Evolutionary conservation across 2,888 invertebrate species (phyloP).

Genomic region (Sericinus montela): DNA sequence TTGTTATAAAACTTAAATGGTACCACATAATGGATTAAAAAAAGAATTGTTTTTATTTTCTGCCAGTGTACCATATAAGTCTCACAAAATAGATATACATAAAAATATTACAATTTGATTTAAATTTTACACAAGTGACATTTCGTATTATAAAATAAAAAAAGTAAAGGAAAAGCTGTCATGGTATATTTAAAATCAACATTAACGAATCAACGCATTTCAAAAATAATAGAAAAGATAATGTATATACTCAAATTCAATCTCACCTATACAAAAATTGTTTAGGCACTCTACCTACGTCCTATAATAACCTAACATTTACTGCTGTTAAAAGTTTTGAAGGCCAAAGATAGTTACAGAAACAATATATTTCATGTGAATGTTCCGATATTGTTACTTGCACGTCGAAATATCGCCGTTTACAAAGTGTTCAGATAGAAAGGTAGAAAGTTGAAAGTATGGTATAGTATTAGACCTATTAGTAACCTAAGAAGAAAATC

Average conservation of each 20-base stretch:
- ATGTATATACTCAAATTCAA: neutral
- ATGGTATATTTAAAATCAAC: neutral
- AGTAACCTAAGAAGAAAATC: too few relatives aligned
- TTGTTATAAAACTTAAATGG: neutral
- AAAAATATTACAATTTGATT: too few relatives aligned
- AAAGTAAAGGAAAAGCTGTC: neutral
- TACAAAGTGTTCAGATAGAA: too few relatives aligned
- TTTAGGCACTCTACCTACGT: constrained; percentile 10
- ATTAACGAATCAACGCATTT: neutral
- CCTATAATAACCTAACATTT: too few relatives aligned
- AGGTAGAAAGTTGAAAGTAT: too few relatives aligned
- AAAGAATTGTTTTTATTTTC: neutral
- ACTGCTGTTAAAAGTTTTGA: too few relatives aligned
- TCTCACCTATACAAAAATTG: neutral
- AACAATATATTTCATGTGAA: too few relatives aligned
- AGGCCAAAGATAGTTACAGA: too few relatives aligned
- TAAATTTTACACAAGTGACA: neutral
- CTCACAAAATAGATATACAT: too few relatives aligned
- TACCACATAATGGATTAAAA: neutral
- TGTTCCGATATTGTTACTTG: too few relatives aligned
- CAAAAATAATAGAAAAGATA: neutral
- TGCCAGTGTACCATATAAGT: neutral
- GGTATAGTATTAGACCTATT: too few relatives aligned
- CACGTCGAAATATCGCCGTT: too few relatives aligned
- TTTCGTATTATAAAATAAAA: neutral